Base-by-base conservation (phyloP, 2,888 invertebrate species). In the Icerya purchasi region DNA sequence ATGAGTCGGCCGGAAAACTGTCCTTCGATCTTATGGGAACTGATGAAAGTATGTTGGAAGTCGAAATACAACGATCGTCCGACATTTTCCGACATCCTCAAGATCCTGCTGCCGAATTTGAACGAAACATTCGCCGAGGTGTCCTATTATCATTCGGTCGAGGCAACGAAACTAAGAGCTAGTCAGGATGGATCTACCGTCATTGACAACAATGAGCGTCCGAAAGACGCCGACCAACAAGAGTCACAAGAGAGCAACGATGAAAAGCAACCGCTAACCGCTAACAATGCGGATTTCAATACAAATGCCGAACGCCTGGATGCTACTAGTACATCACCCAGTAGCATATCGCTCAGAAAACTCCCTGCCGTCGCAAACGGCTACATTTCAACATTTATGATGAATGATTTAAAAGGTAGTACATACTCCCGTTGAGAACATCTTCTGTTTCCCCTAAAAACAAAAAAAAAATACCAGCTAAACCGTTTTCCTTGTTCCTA, bases 1-100 rank as follows among this genome's bases (percentile, higher is more conserved):
- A 92, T 97, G 91, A 90, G 91, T 71, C 80, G 86, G 62, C 98
- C 97, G 0, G 90, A 90, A 72, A 88, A 91, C 72, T 97, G 97
- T 72, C 94, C 96, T 1, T 87, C 90, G 69, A 81, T 85, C 66
- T 75, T 97, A 71, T 92, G 89, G 73, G 79, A 82, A 65, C 75
- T 97, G 64, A 98, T 98, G 97, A 78, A 82, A 65, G 77, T 78
- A 64, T 96, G 94, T 72, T 98, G 97, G 97, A 79, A 83, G 67
- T 86, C 86, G 72, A 81, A 86, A 66, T 81, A 88, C 0, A 74
- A 76, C 49, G 75, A 78, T 57, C 77, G 97, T 61, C 96, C 96
- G 23, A 77, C 83, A 60, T 98, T 98, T 76, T 76, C 88, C 67
- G 82, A 82, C 64, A 80, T 90, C 21, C 84, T 88, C 66, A 80